Base-by-base conservation (phyloP, 2,113 vertebrate genomes). In the Nerophis lumbriciformis region DNA sequence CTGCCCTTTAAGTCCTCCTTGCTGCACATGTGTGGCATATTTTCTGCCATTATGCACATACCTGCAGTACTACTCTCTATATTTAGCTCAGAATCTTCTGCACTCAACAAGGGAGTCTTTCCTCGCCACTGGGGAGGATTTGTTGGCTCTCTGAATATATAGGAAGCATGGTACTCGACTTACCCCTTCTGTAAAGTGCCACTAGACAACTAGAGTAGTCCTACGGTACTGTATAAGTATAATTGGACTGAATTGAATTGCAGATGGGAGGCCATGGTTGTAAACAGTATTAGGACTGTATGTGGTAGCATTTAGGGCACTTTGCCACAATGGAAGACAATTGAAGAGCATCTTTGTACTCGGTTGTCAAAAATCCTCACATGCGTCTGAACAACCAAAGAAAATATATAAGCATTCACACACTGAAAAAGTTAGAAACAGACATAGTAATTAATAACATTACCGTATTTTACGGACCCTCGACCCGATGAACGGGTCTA, bases 331-430 rank as follows among this genome's bases (percentile, higher is more conserved):
- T 64, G 42, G 48, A 45, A 62, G 57, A 69, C 63, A 66, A 19
- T 13, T 52, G 52, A 77, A 57, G 38, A 58, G 61, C 37, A 3
- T 36, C 19, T 53, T 35, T 2, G 9, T 65, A 51, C 55, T 69
- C 65, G 61, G 15, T 59, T 72, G 72, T 70, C 76, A 77, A 37
- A 74, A 37, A 45, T 49, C 44, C 44, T 72, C 68, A 65, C 21
- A 21, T 54, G 68, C 65, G 49, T 44, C 28, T 8, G 62, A 67
- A 67, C 60, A 61, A 45, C 56, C 42, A 64, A 73, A 75, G 51
- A 52, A 68, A 19, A 19, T 19, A 19, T 19, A 19, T 3, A 28
- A 1, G 28, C 28, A 3, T 28, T 28, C 28, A 36, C 12, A 53
- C 6, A 8, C 28, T 6, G 9, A 51, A 42, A 10, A 42, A 42